phyloP scores from a whole-genome alignment of 2,113 vertebrate genomes.

The Notechis scutatus region DNA sequence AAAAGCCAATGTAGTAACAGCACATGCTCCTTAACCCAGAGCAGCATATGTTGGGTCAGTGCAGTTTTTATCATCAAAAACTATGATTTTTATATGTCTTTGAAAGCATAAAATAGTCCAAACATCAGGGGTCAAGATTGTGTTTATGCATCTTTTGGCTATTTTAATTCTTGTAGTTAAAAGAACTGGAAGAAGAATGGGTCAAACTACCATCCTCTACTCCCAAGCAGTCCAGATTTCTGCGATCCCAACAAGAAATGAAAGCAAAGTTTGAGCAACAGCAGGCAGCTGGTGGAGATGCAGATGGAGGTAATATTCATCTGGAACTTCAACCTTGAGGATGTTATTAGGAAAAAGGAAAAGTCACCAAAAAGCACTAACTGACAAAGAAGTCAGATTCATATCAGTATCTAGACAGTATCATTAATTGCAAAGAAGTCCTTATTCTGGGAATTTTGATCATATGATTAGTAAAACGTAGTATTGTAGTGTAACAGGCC shows the following conservation, averaged over 20 bases:
- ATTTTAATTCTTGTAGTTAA: constrained; percentile 74
- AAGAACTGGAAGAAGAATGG: constrained; percentile 98
- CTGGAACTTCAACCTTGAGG: neutral
- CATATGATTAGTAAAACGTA: neutral
- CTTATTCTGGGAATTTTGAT: neutral
- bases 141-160: neutral
- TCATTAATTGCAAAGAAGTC: neutral
- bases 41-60: neutral
- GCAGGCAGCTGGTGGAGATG: constrained; percentile 82
- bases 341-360: rapidly evolving
- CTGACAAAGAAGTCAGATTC: neutral
- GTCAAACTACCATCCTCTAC: constrained; percentile 82
- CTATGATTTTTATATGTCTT: neutral
- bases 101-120: neutral
- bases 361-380: neutral
- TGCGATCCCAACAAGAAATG: constrained; percentile 96
- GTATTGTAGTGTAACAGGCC: neutral
- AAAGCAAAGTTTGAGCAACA: constrained; percentile 95
- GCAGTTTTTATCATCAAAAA: neutral
- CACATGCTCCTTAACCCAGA: neutral
- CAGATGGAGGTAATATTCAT: constrained; percentile 78
- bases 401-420: neutral
- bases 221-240: constrained; percentile 86
- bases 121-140: neutral
- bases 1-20: neutral